Evolutionary conservation across 1,140 invertebrate species (phyloP), one percentile per base, ranked within the genome.

Genomic region (Atta texana): DNA sequence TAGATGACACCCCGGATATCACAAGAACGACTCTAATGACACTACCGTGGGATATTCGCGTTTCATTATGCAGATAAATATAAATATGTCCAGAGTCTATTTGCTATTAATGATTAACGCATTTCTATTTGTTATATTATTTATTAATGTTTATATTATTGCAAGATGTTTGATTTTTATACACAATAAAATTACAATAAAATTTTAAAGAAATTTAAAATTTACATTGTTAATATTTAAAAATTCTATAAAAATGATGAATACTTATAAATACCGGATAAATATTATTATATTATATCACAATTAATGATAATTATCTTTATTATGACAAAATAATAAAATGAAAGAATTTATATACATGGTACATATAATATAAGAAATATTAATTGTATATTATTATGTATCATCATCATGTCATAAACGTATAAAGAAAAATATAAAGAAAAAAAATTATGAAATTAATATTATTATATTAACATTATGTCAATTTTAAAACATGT

Each of bases 21-120:
- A 3, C 39, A 63, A 12, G 21, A 55, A 71, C 51, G 61, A 64
- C n/a, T 85, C 31, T 66, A 85, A 78, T 66, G 61, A 78, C 49
- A 53, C 2, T 1, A 28, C 14, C 24, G 61, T 34, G 18, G 21
- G 24, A 64, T 82, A 78, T 59, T 68, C 24, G 7, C 59, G 14
- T 49, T 57, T 80, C 55, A 21, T 86, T n/a, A 31, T 21, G 8
- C 0, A 31, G 12, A 14, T 21, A 66, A 28, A 86, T 18, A 53
- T 28, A 44, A 69, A 81, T 57, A 14, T 66, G 2, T 39, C 53
- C 7, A 76, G 8, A n/a, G 0, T 64, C 24, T 72, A 64, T 18
- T 53, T 44, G 16, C 31, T 44, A 16, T 75, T 24, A 28, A 53
- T 24, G 7, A 49, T 0, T 21, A 55, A 72, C 44, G 24, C 21